Evolutionary conservation across 1,140 invertebrate species (phyloP).

Genomic region (Telenomus remus): DNA sequence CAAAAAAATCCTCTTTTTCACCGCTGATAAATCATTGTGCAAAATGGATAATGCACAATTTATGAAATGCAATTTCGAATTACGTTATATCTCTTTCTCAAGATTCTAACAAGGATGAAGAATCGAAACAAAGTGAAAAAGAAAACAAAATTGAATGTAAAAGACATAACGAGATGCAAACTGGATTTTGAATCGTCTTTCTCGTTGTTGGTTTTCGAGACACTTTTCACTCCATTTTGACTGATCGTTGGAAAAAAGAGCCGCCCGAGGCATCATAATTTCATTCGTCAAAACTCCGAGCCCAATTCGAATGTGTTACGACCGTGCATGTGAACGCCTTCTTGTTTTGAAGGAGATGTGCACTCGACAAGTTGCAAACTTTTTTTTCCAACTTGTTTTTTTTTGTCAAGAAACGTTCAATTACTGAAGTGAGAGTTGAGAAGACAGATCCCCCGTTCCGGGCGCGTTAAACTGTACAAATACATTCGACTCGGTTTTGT

Average conservation of each 20-base stretch:
- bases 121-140: too few relatives aligned
- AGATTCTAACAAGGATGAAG: too few relatives aligned
- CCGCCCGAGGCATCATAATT: slow-evolving; percentile 6
- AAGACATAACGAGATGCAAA: too few relatives aligned
- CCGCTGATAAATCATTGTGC: too few relatives aligned
- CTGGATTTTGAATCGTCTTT: background rate
- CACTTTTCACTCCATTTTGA: background rate
- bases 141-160: too few relatives aligned
- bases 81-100: too few relatives aligned
- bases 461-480: slow-evolving; percentile 45
- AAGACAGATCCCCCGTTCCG: slow-evolving; percentile 52
- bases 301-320: slow-evolving; percentile 22
- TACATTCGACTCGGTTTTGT: slow-evolving; percentile 47
- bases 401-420: slow-evolving; percentile 31
- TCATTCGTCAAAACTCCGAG: slow-evolving; percentile 30
- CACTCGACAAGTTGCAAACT: slow-evolving; percentile 49
- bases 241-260: slow-evolving; percentile 16
- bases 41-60: too few relatives aligned
- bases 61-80: too few relatives aligned
- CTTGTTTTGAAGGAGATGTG: slow-evolving; percentile 42
- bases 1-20: too few relatives aligned
- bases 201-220: slow-evolving; percentile 11
- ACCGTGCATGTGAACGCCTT: slow-evolving; percentile 40
- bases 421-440: slow-evolving; percentile 54
- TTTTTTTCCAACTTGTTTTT: slow-evolving; percentile 34